phyloP scores from a whole-genome alignment of 2,797 vertebrate genomes.

The Perodicticus potto region DNA sequence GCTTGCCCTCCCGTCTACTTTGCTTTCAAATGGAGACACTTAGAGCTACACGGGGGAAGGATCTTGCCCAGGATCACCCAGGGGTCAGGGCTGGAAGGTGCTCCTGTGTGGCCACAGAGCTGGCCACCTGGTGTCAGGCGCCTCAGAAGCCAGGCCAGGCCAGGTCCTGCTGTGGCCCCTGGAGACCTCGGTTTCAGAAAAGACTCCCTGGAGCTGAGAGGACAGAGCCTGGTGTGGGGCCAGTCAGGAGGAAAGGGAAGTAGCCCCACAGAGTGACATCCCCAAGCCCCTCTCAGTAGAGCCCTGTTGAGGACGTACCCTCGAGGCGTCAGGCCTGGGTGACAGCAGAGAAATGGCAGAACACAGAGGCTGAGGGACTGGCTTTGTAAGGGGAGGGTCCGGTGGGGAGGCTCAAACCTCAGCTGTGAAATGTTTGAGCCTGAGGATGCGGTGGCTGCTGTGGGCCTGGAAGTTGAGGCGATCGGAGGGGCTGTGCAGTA shows the following conservation, averaged over 20 bases:
- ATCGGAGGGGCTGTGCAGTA: not conserved
- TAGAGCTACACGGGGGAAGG: not conserved
- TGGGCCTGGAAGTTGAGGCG: not conserved
- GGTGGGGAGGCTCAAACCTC: not conserved
- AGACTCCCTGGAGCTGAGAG: not conserved
- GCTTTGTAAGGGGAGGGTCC: not conserved
- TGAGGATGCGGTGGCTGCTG: not conserved
- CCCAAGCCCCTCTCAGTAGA: not conserved
- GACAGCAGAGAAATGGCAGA: too few species aligned
- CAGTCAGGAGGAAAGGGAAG: too few species aligned
- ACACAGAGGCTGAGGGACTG: not conserved
- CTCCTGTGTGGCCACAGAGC: not conserved
- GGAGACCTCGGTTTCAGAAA: not conserved
- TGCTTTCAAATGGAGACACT: not conserved
- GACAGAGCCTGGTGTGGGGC: not conserved
- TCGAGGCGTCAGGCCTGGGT: not conserved
- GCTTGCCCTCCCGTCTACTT: not conserved
- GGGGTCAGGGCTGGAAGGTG: not conserved
- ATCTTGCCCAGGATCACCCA: not conserved
- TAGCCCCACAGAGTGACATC: fast-evolving
- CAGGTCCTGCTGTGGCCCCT: not conserved
- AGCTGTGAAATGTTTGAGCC: not conserved
- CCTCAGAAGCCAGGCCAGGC: not conserved
- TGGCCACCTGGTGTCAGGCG: fast-evolving
- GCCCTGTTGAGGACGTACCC: not conserved